These are phyloP conservation scores for Drosophila infuscata DNA, from an alignment of 2,888 invertebrate genomes.

Conservation along the genomic window DNA sequence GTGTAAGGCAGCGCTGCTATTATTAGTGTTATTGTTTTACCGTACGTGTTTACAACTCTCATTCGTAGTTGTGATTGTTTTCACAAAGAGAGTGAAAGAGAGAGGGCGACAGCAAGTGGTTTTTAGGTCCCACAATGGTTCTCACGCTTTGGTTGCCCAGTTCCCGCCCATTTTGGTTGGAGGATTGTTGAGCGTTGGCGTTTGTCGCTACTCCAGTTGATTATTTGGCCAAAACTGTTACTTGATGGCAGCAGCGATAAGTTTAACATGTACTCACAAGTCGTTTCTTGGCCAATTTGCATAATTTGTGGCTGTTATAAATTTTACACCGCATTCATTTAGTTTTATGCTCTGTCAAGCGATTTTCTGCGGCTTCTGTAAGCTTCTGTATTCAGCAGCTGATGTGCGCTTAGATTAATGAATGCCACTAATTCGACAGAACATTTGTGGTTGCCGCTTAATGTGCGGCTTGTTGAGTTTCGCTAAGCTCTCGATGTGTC, in stretches of 20 bases:
- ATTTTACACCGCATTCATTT: slow-evolving; percentile 43
- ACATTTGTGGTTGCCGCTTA: slow-evolving; percentile 10
- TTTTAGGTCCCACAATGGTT: slow-evolving; percentile 17
- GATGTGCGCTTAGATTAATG: slow-evolving; percentile 33
- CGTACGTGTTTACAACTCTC: slow-evolving; percentile 34
- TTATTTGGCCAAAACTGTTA: slow-evolving; percentile 64
- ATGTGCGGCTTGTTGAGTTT: slow-evolving; percentile 29
- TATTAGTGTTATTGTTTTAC: slow-evolving; percentile 41
- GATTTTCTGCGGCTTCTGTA: slow-evolving; percentile 30
- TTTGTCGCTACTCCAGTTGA: slow-evolving; percentile 56
- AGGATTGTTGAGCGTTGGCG: neutral
- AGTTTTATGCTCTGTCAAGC: slow-evolving; percentile 27
- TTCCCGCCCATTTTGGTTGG: slow-evolving; percentile 2
- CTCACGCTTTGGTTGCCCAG: slow-evolving; percentile 54
- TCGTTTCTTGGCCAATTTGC: slow-evolving; percentile 66
- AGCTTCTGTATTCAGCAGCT: slow-evolving; percentile 15
- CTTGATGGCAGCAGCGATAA: slow-evolving; percentile 60
- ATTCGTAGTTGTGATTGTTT: slow-evolving; percentile 7
- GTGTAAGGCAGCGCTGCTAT: slow-evolving; percentile 17
- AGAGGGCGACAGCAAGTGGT: slow-evolving; percentile 16
- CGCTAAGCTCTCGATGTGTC: slow-evolving; percentile 37
- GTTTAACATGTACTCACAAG: slow-evolving; percentile 57
- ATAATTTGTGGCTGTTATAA: slow-evolving; percentile 54
- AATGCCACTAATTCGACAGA: slow-evolving; percentile 15
- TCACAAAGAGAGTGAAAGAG: neutral